Evolutionary conservation across 1,140 invertebrate genomes (phyloP), one percentile per base, ranked within the genome.

Genomic region (Frieseomelitta varia): DNA sequence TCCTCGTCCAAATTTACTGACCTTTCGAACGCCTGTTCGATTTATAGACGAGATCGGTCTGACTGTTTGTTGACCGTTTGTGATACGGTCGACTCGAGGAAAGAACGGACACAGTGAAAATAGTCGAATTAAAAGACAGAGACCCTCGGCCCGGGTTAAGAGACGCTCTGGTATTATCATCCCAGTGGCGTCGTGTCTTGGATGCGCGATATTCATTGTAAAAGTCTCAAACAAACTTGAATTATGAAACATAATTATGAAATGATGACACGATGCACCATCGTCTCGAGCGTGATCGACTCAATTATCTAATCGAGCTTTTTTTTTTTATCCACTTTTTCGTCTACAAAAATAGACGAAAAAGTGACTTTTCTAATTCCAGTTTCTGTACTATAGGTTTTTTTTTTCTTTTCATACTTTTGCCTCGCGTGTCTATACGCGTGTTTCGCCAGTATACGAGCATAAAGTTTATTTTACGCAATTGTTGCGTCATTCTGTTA

Each of bases 131-230:
- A 65, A 30, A 47, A 56, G 21, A 47, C 21, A 47, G 73, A 47
- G 39, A 0, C 39, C 39, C 77, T 24, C 47, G 51, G 61, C 34
- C 58, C 56, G 30, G 80, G 3, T 76, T 56, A n/a, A 24, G 56
- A 78, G 55, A 78, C 39, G 39, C 12, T 75, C 14, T 19, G 4
- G 30, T 8, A 63, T 82, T 82, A 76, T 82, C 65, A 68, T 82
- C 51, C 21, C 24, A 68, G 4, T 61, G 11, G 68, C 53, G n/a
- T 65, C 14, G 27, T 55, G 58, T 81, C 58, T 6, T 47, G 39
- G 6, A n/a, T n/a, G 34, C 27, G 58, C 34, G 53, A 78, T 61
- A 47, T 56, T 81, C 30, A 61, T 79, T 53, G 30, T 34, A 72
- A 63, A 39, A 21, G n/a, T 27, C 15, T 15, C 24, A 27, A n/a